These are phyloP conservation scores for Cynopterus sphinx DNA, from an alignment of 2,797 vertebrate species.

Conservation along the genomic window DNA sequence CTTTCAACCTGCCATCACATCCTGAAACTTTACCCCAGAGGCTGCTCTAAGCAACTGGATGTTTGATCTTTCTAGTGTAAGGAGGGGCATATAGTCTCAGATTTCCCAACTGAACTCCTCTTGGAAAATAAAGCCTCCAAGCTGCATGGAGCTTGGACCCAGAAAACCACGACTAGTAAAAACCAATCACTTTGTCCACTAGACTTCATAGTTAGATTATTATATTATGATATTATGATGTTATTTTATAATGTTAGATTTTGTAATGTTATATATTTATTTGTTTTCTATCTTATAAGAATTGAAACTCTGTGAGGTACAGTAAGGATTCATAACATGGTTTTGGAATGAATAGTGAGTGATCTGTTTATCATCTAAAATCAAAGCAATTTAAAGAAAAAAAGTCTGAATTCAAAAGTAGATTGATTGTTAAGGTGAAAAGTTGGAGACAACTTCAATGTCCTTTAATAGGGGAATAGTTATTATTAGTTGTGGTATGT, in stretches of 20 bases:
- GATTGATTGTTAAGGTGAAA: not conserved
- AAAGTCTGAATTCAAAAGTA: not conserved
- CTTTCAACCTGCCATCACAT: not conserved
- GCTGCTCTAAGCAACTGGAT: not conserved
- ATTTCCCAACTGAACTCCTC: not conserved
- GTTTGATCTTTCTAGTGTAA: not conserved
- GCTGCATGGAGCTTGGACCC: not conserved
- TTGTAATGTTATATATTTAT: not conserved
- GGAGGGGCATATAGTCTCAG: not conserved
- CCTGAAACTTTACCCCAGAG: not conserved
- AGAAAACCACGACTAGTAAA: not conserved
- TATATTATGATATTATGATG: not conserved
- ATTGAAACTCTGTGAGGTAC: not conserved
- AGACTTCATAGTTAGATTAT: not conserved
- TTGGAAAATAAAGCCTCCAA: not conserved
- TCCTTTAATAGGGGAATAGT: not conserved
- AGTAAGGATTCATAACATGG: not conserved
- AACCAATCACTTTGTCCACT: not conserved
- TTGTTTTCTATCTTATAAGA: not conserved
- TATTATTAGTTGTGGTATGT: not conserved
- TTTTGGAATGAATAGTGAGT: not conserved
- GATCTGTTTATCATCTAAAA: not conserved
- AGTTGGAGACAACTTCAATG: not conserved
- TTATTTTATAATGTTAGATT: not conserved
- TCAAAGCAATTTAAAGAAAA: not conserved